Evolutionary conservation across 2,888 invertebrate genomes (phyloP).

Genomic region (Drosophila falleni): DNA sequence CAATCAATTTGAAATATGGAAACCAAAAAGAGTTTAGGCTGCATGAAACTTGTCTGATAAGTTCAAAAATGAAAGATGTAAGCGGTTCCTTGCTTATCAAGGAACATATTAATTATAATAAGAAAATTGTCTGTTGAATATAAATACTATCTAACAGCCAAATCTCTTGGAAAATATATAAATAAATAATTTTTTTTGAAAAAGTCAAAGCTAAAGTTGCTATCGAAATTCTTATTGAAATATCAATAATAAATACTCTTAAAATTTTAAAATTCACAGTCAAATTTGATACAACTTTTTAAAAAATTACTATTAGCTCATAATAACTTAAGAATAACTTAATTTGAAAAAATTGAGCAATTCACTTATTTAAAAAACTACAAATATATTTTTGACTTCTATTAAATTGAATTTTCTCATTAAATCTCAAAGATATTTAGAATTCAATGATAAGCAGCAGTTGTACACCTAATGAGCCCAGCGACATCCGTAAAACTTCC

Average conservation of each 20-base stretch:
- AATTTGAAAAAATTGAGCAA: neutral
- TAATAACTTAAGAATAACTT: neutral
- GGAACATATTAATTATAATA: neutral
- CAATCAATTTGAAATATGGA: slow-evolving; percentile 71
- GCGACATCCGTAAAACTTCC: slow-evolving; percentile 3
- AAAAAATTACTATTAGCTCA: neutral
- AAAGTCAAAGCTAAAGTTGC: neutral
- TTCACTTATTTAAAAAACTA: too few species aligned
- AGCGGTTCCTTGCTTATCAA: neutral
- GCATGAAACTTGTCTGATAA: slow-evolving; percentile 47
- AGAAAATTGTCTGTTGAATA: neutral
- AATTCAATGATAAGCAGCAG: neutral
- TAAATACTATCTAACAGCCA: neutral
- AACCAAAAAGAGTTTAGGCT: slow-evolving; percentile 50
- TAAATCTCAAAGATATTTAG: neutral
- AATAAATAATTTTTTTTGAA: neutral
- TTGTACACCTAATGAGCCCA: slow-evolving; percentile 14
- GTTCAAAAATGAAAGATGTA: neutral
- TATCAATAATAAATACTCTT: too few species aligned
- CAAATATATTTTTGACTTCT: neutral
- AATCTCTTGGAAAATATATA: neutral
- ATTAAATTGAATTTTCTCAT: neutral
- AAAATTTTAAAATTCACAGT: too few species aligned
- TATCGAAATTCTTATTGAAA: too few species aligned
- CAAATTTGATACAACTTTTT: too few species aligned